Base-by-base conservation (phyloP, 2,888 invertebrate genomes). In the Lycophotia porphyrea region DNA sequence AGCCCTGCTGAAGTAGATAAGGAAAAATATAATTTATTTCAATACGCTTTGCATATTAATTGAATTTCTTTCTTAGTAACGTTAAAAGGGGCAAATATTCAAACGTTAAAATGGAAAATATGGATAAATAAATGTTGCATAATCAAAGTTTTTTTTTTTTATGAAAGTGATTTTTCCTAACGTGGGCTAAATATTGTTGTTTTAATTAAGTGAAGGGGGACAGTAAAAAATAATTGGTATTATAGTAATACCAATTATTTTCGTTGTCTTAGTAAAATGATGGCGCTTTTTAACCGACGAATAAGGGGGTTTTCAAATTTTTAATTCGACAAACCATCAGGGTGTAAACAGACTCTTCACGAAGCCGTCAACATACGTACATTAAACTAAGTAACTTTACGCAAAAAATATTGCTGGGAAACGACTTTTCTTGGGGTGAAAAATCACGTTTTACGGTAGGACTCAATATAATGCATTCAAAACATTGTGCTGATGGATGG, bases 21-120 rank as follows among this genome's bases (percentile, higher is more conserved):
- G 90, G 88, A 88, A 90, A 88, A 89, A 89, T 89, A 84, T 84
- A 90, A 91, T 91, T 92, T 88, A 91, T 91, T 90, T 87, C 90
- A 92, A 92, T 91, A 89, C 88, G 85, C 84, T 92, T 91, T 91
- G 93, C 92, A 93, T 93, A 90, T 92, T 93, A 93, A 93, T 93
- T 91, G 89, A 88, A 88, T 88, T 91, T 80, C 61, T 89, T 90
- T 87, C 69, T 73, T 67, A 74, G 75, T 72, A 81, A 82, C 78
- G 69, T 82, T 76, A 83, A 84, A 87, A 84, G 82, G 85, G 86
- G 82, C 71, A 75, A 85, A 78, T 76, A 78, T 82, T 78, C 74
- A 85, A 86, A 81, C 76, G 80, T 75, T 84, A 27, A 73, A 82
- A 84, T 81, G 44, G 69, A 81, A 79, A 75, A 70, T 79, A 71